Conservation (phyloP, 2,888 invertebrate genomes). For the Yponomeuta sedellus region DNA sequence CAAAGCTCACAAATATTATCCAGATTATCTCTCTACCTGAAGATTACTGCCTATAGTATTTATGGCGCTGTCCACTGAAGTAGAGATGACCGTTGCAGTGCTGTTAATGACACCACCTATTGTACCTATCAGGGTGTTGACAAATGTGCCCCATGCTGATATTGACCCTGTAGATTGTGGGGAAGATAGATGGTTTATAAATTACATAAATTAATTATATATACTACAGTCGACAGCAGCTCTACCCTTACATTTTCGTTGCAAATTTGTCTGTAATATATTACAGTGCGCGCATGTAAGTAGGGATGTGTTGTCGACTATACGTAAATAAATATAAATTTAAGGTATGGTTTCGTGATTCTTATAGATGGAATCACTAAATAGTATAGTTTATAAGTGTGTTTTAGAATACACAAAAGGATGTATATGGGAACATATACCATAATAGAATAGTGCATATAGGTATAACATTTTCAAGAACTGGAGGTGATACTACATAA, state of each 20-base stretch:
- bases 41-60: conserved; percentile 60
- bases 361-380: no score
- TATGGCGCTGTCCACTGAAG: conserved; percentile 54
- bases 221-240: background rate
- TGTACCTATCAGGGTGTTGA: conserved; percentile 54
- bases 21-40: conserved; percentile 43
- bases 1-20: background rate
- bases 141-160: conserved; percentile 53
- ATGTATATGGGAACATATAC: no score
- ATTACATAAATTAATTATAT: conserved; percentile 15
- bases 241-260: no score
- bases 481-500: no score
- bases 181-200: conserved; percentile 12
- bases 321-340: background rate
- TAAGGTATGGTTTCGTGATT: no score
- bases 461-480: no score
- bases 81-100: conserved; percentile 42
- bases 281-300: background rate
- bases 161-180: conserved; percentile 33
- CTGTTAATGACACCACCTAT: conserved; percentile 57
- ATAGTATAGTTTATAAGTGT: no score
- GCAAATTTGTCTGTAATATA: background rate
- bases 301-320: background rate
- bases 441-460: no score
- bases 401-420: no score